Conservation (phyloP, 2,797 vertebrate genomes). For the Anguilla pacifica region DNA sequence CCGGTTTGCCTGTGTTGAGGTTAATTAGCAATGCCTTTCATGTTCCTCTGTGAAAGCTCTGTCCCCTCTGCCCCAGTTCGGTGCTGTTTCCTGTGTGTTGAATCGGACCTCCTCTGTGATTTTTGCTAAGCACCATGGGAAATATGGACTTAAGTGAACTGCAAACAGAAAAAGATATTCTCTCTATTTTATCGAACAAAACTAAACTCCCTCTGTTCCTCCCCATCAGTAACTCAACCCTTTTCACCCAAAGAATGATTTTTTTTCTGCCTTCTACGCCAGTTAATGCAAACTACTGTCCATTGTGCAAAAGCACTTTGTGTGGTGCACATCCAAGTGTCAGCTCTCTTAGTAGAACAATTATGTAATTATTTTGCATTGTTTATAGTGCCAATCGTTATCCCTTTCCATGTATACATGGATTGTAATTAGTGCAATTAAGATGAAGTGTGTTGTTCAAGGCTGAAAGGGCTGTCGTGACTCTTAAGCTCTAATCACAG, state of each 20-base stretch:
- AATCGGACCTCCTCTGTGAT: neutral
- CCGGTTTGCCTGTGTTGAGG: neutral
- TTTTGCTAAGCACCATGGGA: neutral
- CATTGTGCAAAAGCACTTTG: constrained; percentile 8
- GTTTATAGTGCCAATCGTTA: neutral
- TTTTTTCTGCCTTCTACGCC: neutral
- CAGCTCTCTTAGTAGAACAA: neutral
- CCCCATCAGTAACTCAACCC: neutral
- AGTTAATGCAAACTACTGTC: neutral
- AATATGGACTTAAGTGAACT: constrained; percentile 10
- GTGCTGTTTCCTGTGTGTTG: neutral
- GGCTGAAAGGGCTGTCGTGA: neutral
- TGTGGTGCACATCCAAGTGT: constrained; percentile 2
- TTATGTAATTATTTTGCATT: neutral
- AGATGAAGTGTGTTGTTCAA: neutral
- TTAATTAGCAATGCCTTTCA: constrained; percentile 15
- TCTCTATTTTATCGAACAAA: neutral
- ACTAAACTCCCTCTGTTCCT: neutral
- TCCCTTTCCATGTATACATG: neutral
- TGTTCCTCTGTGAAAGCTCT: neutral
- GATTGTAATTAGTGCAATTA: neutral
- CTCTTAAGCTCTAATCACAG: constrained; percentile 1
- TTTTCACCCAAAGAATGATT: neutral
- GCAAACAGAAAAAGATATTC: constrained; percentile 8
- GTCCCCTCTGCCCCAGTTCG: neutral